Evolutionary conservation across 2,113 vertebrate genomes (phyloP), one percentile per base, ranked within the genome.

Genomic region (Pollachius pollachius): DNA sequence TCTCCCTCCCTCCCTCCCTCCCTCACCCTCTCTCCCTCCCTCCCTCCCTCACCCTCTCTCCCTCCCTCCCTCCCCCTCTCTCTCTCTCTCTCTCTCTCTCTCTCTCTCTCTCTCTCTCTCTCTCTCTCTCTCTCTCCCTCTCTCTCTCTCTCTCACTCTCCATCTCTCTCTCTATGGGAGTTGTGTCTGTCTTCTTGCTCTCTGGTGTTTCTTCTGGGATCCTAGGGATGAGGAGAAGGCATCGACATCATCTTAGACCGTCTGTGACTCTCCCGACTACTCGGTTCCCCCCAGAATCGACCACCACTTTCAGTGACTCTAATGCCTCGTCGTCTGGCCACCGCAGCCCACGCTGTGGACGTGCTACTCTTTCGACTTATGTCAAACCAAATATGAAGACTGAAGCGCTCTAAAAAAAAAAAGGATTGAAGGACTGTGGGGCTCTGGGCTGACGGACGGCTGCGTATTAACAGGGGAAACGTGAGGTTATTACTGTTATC

Each of bases 161-260:
- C 78, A 25, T 54, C 77, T 65, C 73, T 9, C 41, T 48, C 41
- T 48, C 8, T 13, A 3, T 9, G 41, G 41, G 41, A 48, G 41
- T 41, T 6, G 37, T 41, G 37, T 48, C 41, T 48, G 41, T 48
- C 41, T 48, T 48, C 5, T 48, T 3, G 41, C 41, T 11, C 41
- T 48, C 41, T 48, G 41, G 41, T 74, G 68, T 76, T 70, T 62
- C 65, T 69, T 74, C 78, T 2, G 27, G 52, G 30, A 57, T 17
- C 67, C 67, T 60, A 62, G 4, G 65, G 30, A 30, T 72, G 58
- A 67, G 66, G 48, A 62, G 71, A 61, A 2, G 41, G 75, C 70
- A 82, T 69, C 70, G 74, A 76, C 71, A 66, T 77, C 84, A 85
- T 70, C 78, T 83, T 71, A 72, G 15, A 61, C 25, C 37, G 70